A percentile compares a stretch with the other conserved stretches of the same genome.
These are phyloP conservation scores for Drosophila auraria DNA, from an alignment of 1,140 invertebrate species.

Conservation along the genomic window DNA sequence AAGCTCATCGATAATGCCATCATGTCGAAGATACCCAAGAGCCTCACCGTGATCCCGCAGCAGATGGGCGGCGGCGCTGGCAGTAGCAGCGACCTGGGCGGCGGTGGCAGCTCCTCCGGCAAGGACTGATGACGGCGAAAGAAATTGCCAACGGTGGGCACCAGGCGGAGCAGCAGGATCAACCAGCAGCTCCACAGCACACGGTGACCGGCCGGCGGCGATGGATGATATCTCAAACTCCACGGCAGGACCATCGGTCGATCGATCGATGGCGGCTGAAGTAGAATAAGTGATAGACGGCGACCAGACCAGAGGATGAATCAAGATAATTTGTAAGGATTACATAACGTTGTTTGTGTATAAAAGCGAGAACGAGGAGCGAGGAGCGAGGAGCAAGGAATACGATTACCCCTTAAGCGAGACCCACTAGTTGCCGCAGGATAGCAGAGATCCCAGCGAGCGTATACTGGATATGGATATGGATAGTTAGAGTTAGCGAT, in stretches of 20 bases:
- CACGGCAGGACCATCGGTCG: background rate
- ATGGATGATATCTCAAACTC: conserved; percentile 41
- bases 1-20: conserved; percentile 80
- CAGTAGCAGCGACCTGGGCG: background rate
- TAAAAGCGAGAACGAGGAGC: conserved; percentile 14
- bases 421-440: conserved; percentile 11
- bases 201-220: conserved; percentile 8
- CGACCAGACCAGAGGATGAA: conserved; percentile 1
- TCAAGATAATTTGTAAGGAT: conserved; percentile 42
- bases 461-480: conserved; percentile 4
- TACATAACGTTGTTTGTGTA: conserved; percentile 54
- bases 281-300: conserved; percentile 18
- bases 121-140: conserved; percentile 42
- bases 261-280: conserved; percentile 11
- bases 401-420: conserved; percentile 36
- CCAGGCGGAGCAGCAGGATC: conserved; percentile 34
- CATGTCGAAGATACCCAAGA: conserved; percentile 91
- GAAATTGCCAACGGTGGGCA: conserved; percentile 8
- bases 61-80: conserved; percentile 51
- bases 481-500: conserved; percentile 26
- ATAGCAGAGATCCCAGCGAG: background rate
- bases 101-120: background rate
- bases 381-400: conserved; percentile 4
- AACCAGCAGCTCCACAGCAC: conserved; percentile 13
- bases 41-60: conserved; percentile 90